Evolutionary conservation across 2,888 invertebrate genomes (phyloP), one percentile per base, ranked within the genome.

Genomic region (Corbicula japonica): DNA sequence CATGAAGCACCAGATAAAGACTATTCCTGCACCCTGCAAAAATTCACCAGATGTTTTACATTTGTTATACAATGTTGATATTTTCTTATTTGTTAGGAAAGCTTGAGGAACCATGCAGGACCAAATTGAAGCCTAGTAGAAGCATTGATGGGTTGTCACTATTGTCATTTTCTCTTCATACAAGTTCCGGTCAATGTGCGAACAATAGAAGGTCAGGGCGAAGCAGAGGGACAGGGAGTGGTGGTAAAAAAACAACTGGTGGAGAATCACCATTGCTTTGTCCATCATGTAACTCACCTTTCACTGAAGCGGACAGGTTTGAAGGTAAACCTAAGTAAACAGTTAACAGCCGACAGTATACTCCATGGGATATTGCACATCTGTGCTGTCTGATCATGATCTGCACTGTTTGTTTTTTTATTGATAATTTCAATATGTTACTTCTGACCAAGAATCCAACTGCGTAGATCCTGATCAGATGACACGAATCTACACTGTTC

Each of bases 221-320:
- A 18, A 50, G n/a, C 28, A 48, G 35, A 6, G 50, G 50, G 35
- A 32, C 48, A 35, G 50, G 63, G 18, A 65, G 50, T 32, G 52
- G 52, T 52, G 71, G 71, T 6, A 70, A 68, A 34, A 68, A 48
- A 30, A 52, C 48, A 26, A 41, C 18, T 8, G n/a, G 32, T 21
- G 60, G 60, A 32, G 61, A 41, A 1, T n/a, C 10, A 23, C 50
- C 38, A 18, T 35, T 46, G 1, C 21, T 46, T 6, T 77, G 77
- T 48, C 77, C 77, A 10, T 61, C 68, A 6, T 77, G 77, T 54
- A 54, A 72, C 26, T 68, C 72, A 5, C 77, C 71, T 18, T 72
- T 72, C 26, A 66, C 52, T 48, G 68, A 72, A 35, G 46, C 66
- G 12, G 66, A 71, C 26, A 26, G 32, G 0, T 77, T 77, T 68